Percentiles rank a stretch among this genome's conserved stretches.
Evolutionary conservation across 2,888 invertebrate species (phyloP).

Genomic region (Lamproptera curius): DNA sequence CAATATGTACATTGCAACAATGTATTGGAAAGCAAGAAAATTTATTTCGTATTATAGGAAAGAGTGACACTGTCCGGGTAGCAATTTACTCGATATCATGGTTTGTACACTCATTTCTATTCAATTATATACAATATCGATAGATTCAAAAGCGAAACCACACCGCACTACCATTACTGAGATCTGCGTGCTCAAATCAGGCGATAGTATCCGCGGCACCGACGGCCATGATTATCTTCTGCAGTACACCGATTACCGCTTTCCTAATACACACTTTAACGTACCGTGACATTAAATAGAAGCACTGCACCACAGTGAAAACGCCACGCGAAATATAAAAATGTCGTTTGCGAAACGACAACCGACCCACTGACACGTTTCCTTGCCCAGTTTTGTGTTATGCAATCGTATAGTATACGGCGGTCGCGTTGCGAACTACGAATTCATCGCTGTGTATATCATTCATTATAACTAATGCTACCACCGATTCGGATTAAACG

Average conservation of each 20-base stretch:
- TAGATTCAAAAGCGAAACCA: conserved; percentile 13
- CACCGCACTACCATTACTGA: conserved; percentile 19
- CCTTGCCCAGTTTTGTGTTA: conserved; percentile 11
- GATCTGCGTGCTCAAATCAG: conserved; percentile 30
- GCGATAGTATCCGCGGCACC: conserved; percentile 47
- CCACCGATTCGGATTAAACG: too few species aligned
- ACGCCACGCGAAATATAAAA: conserved; percentile 2
- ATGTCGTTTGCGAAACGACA: conserved; percentile 26
- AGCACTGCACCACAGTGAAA: conserved; percentile 1
- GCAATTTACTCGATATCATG: too few species aligned
- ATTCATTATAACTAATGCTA: too few species aligned
- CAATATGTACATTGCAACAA: too few species aligned
- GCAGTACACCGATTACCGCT: conserved; percentile 45
- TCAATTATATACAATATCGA: conserved; percentile 6
- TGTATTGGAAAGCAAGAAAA: too few species aligned
- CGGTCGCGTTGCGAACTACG: neutral
- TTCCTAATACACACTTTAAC: conserved; percentile 39
- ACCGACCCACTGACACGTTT: conserved; percentile 25
- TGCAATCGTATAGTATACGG: conserved; percentile 7
- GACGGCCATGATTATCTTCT: conserved; percentile 37
- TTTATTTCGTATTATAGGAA: too few species aligned
- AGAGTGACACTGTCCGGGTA: too few species aligned
- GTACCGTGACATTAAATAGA: conserved; percentile 27
- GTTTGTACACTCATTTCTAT: too few species aligned
- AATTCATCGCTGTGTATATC: neutral